Percentiles rank a stretch among this genome's conserved stretches.
These are phyloP conservation scores for Cyaniris semiargus DNA, from an alignment of 2,888 invertebrate genomes.

Conservation along the genomic window DNA sequence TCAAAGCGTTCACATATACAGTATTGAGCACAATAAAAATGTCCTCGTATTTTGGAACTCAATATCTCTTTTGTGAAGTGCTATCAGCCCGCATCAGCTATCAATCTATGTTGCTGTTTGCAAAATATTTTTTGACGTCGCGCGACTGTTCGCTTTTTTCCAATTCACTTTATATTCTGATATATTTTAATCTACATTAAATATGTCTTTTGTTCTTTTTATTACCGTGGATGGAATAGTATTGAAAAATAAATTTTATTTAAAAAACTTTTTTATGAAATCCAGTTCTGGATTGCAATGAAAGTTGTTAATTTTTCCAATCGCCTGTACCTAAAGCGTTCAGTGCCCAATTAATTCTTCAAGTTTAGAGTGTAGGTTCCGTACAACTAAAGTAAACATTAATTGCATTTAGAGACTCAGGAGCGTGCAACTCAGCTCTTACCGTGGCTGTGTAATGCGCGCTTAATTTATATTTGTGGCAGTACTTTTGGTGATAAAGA, in stretches of 20 bases:
- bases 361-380: not conserved
- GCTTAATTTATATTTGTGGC: constrained; percentile 11
- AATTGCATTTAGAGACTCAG: not conserved
- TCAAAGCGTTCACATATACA: constrained; percentile 1
- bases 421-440: not conserved
- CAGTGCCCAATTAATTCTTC: not conserved
- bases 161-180: not conserved
- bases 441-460: not conserved
- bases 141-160: constrained; percentile 13
- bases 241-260: not conserved
- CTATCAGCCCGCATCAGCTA: constrained; percentile 23
- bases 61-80: constrained; percentile 24
- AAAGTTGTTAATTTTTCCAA: not conserved
- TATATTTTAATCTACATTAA: not conserved
- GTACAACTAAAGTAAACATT: constrained; percentile 23
- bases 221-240: not conserved
- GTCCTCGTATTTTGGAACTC: constrained; percentile 20
- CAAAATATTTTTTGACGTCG: constrained; percentile 15
- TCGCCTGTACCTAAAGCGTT: not conserved
- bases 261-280: not conserved
- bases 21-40: constrained; percentile 10
- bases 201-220: not conserved
- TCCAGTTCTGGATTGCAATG: no score
- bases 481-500: constrained; percentile 3
- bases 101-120: constrained; percentile 17